Percentiles rank a stretch among this genome's conserved stretches.
phyloP scores from a whole-genome alignment of 2,888 invertebrate genomes.

The Tigriopus californicus region DNA sequence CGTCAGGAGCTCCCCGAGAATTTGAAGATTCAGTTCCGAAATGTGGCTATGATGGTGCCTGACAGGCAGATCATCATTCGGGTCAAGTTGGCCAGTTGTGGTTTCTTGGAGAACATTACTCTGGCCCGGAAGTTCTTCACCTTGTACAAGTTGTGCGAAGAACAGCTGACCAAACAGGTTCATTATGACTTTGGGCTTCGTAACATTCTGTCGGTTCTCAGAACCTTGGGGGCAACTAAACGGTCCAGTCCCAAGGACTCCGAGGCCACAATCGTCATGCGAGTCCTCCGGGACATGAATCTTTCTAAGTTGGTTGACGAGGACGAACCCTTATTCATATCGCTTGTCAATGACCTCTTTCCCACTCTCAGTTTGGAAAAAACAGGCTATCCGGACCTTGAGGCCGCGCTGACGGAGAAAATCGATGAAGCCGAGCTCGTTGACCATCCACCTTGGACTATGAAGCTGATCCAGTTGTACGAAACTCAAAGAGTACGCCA shows the following conservation, averaged over 20 bases:
- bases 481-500: slow-evolving; percentile 88
- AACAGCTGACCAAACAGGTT: slow-evolving; percentile 89
- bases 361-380: slow-evolving; percentile 86
- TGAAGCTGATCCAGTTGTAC: slow-evolving; percentile 84
- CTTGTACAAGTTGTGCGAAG: slow-evolving; percentile 86
- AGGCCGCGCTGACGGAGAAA: slow-evolving; percentile 66
- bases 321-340: slow-evolving; percentile 92
- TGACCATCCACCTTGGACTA: slow-evolving; percentile 81
- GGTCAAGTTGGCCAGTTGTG: slow-evolving; percentile 86
- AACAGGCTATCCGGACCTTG: slow-evolving; percentile 69
- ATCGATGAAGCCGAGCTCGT: slow-evolving; percentile 60
- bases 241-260: slow-evolving; percentile 74
- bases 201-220: slow-evolving; percentile 79
- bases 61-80: slow-evolving; percentile 91
- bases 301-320: slow-evolving; percentile 85
- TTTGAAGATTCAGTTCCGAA: slow-evolving; percentile 88
- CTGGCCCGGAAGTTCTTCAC: slow-evolving; percentile 90
- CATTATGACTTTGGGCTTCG: slow-evolving; percentile 92
- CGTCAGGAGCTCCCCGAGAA: slow-evolving; percentile 91
- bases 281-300: slow-evolving; percentile 90
- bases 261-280: slow-evolving; percentile 89
- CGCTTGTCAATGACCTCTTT: slow-evolving; percentile 81
- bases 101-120: slow-evolving; percentile 85
- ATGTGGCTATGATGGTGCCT: slow-evolving; percentile 97
- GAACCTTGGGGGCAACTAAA: slow-evolving; percentile 80